phyloP scores from a whole-genome alignment of 2,888 invertebrate species.

The Tholera decimalis region DNA sequence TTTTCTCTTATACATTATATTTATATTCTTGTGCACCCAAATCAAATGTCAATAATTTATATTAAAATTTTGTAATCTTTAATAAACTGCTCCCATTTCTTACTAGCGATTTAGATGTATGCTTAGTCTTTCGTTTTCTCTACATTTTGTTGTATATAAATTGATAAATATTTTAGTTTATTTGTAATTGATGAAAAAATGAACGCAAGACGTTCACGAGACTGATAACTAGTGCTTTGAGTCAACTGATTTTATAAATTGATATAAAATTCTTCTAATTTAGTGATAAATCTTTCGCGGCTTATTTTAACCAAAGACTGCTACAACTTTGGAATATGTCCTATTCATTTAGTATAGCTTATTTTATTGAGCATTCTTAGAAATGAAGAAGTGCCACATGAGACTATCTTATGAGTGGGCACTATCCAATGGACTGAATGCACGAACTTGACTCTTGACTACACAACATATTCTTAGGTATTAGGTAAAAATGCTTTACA shows the following conservation, averaged over 20 bases:
- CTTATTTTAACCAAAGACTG: constrained; percentile 79
- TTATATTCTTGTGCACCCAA: constrained; percentile 55
- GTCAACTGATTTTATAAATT: constrained; percentile 67
- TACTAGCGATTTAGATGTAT: constrained; percentile 56
- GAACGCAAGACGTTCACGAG: constrained; percentile 76
- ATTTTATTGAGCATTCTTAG: constrained; percentile 25
- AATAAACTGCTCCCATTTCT: constrained; percentile 51
- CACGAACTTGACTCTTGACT: constrained; percentile 40
- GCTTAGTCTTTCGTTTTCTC: constrained; percentile 57
- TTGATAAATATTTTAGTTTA: constrained; percentile 73
- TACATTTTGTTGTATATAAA: constrained; percentile 70
- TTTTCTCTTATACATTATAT: constrained; percentile 55
- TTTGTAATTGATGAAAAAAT: constrained; percentile 73
- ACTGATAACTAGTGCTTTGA: constrained; percentile 78
- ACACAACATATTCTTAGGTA: constrained; percentile 28
- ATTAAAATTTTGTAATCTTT: constrained; percentile 37
- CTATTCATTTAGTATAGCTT: not conserved
- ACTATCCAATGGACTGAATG: constrained; percentile 45
- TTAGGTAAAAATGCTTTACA: constrained; percentile 19
- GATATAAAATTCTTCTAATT: constrained; percentile 54
- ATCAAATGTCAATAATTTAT: constrained; percentile 62
- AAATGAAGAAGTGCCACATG: constrained; percentile 22
- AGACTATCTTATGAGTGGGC: constrained; percentile 7
- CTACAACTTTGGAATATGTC: constrained; percentile 57
- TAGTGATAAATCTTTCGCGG: constrained; percentile 63